Conservation (phyloP, 2,113 vertebrate genomes). For the Choloepus hoffmanni region DNA sequence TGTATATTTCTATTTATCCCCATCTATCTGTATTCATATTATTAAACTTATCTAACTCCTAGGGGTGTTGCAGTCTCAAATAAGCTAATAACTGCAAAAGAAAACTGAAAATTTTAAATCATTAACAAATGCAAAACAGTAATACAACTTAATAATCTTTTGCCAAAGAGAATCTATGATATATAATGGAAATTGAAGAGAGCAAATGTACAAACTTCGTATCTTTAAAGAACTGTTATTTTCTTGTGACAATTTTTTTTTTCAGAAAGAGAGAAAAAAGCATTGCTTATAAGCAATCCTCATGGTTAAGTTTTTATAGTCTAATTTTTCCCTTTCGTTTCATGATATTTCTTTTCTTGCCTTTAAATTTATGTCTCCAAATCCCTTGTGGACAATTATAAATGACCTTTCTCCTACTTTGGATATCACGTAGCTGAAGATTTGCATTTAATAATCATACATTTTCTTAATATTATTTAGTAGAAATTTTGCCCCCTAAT, state of each 20-base stretch:
- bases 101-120: background rate
- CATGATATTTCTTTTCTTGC: slow-evolving; percentile 26
- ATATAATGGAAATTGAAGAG: slow-evolving; percentile 40
- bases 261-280: slow-evolving; percentile 26
- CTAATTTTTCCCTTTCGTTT: slow-evolving; percentile 45
- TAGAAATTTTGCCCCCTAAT: background rate
- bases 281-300: slow-evolving; percentile 66
- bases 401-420: slow-evolving; percentile 9
- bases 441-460: slow-evolving; percentile 14
- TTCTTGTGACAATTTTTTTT: slow-evolving; percentile 58
- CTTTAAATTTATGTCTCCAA: slow-evolving; percentile 22
- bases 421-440: background rate
- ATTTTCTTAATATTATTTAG: slow-evolving; percentile 16
- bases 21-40: background rate
- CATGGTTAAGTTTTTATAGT: background rate
- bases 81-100: slow-evolving; percentile 4
- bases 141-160: slow-evolving; percentile 44
- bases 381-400: background rate
- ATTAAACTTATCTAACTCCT: background rate
- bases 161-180: background rate
- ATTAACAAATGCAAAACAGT: slow-evolving; percentile 48
- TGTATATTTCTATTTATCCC: background rate
- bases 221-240: slow-evolving; percentile 55
- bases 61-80: background rate
- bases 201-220: slow-evolving; percentile 27